phyloP scores from a whole-genome alignment of 2,113 vertebrate species.

The Etheostoma cragini region DNA sequence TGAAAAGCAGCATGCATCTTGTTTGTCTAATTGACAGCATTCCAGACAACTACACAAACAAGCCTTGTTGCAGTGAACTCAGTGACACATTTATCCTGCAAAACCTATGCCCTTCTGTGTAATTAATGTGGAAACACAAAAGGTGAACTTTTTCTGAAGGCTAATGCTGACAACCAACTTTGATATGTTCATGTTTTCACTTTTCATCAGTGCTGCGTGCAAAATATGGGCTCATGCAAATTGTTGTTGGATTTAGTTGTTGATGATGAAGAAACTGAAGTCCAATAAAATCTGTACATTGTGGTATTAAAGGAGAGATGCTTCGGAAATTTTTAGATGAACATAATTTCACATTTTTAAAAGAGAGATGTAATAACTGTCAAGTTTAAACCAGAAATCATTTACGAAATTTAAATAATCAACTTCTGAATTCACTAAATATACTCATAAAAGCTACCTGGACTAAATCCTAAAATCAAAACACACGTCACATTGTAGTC shows the following conservation, averaged over 20 bases:
- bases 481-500: not conserved
- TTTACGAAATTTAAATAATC: not conserved
- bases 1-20: slow-evolving; percentile 66
- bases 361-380: not conserved
- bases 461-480: not conserved
- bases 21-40: slow-evolving; percentile 74
- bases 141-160: slow-evolving; percentile 39
- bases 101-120: slow-evolving; percentile 14
- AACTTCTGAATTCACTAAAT: not conserved
- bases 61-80: slow-evolving; percentile 35
- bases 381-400: not conserved
- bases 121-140: slow-evolving; percentile 17
- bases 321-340: not conserved
- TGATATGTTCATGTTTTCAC: slow-evolving; percentile 14
- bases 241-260: not conserved
- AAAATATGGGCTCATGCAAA: slow-evolving; percentile 45
- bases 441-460: not conserved
- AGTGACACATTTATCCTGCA: slow-evolving; percentile 35
- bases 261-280: slow-evolving; percentile 7
- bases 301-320: not conserved
- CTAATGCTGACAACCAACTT: slow-evolving; percentile 22
- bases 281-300: slow-evolving; percentile 11
- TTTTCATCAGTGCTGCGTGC: slow-evolving; percentile 12
- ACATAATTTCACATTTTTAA: not conserved
- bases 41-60: slow-evolving; percentile 66